phyloP scores from a whole-genome alignment of 2,888 invertebrate genomes.

The Cryptocephalus primarius region DNA sequence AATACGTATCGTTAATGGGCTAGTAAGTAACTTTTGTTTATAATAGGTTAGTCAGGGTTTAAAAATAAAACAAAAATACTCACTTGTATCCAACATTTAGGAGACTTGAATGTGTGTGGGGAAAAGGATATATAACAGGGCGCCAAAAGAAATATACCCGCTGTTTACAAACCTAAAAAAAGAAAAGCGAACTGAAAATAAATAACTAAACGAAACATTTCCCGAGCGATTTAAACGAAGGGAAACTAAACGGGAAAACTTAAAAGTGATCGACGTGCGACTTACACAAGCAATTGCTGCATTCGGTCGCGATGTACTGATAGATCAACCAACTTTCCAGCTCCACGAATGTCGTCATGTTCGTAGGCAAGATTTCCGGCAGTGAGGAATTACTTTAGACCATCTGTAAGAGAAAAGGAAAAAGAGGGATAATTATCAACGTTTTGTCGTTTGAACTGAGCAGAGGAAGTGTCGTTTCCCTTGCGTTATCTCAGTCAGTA shows the following conservation, averaged over 20 bases:
- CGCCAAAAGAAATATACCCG: too few relatives aligned
- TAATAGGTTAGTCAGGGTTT: too few relatives aligned
- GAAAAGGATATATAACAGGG: too few relatives aligned
- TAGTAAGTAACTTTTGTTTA: too few relatives aligned
- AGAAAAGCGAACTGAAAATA: too few relatives aligned
- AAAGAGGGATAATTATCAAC: background rate
- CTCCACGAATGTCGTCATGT: conserved; percentile 46
- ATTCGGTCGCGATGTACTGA: conserved; percentile 56
- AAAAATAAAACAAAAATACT: background rate
- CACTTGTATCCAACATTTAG: background rate
- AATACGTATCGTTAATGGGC: too few relatives aligned
- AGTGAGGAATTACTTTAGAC: background rate
- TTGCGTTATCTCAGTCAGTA: too few relatives aligned
- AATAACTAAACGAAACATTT: too few relatives aligned
- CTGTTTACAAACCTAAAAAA: too few relatives aligned
- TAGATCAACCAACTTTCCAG: conserved; percentile 61
- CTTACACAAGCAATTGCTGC: conserved; percentile 56
- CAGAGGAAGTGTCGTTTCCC: too few relatives aligned
- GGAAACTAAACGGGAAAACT: background rate
- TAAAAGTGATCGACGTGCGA: conserved; percentile 15
- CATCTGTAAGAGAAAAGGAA: background rate
- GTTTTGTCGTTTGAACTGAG: too few relatives aligned
- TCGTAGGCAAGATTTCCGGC: conserved; percentile 9
- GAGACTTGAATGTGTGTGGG: background rate
- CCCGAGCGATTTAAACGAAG: background rate